These are phyloP conservation scores for Dicrostonyx torquatus DNA, from an alignment of 2,797 vertebrate genomes.

Conservation along the genomic window DNA sequence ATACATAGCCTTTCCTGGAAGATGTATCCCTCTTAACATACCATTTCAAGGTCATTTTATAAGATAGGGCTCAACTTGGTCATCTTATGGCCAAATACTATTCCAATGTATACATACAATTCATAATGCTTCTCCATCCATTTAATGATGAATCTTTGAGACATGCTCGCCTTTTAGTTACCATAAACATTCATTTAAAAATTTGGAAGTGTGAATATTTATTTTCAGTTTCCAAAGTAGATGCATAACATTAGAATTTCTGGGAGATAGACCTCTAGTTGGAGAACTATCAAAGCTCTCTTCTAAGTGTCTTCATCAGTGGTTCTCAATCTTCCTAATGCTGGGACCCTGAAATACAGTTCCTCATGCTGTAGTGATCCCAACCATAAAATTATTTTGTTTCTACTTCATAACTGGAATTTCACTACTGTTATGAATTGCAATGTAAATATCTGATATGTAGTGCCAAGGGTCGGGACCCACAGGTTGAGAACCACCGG, in stretches of 20 bases:
- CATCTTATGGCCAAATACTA: not conserved
- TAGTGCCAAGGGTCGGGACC: not conserved
- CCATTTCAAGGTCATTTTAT: not conserved
- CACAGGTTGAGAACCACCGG: no score
- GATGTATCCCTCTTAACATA: not conserved
- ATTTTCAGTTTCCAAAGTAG: not conserved
- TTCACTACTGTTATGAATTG: not conserved
- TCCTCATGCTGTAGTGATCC: not conserved
- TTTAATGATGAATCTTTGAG: not conserved
- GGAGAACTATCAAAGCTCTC: not conserved
- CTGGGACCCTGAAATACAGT: not conserved
- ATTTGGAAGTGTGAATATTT: not conserved
- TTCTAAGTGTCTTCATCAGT: not conserved
- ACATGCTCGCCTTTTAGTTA: not conserved
- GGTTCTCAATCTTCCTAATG: not conserved
- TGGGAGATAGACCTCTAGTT: not conserved
- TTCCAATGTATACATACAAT: not conserved
- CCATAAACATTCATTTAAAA: conserved; percentile 11
- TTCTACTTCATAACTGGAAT: not conserved
- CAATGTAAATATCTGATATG: not conserved
- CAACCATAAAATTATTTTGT: not conserved
- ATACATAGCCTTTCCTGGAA: not conserved
- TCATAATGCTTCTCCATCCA: not conserved
- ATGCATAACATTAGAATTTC: not conserved
- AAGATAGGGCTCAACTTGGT: not conserved